These are phyloP conservation scores for Wiebesia pumilae DNA, from an alignment of 1,140 invertebrate genomes.

Conservation along the genomic window DNA sequence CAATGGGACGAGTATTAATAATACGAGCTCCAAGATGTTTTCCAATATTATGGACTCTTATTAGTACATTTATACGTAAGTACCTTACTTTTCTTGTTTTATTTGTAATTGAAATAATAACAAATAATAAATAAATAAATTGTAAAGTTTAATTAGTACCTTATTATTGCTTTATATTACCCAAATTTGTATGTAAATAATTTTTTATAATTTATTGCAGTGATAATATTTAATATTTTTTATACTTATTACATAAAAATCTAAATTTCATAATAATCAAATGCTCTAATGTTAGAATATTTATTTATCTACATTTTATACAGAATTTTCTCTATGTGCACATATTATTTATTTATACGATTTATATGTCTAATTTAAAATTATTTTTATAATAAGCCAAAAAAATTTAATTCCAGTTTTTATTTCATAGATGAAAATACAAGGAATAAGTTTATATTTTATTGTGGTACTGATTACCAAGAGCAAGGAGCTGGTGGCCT, in stretches of 20 bases:
- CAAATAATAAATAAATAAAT: not conserved
- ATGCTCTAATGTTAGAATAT: too few relatives aligned
- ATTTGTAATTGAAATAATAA: not conserved
- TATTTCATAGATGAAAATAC: slow-evolving; percentile 90
- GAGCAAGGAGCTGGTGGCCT: slow-evolving; percentile 83
- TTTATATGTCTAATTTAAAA: not conserved
- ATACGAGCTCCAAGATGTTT: slow-evolving; percentile 93
- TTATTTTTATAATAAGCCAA: not conserved
- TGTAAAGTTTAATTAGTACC: too few relatives aligned
- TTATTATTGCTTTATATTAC: too few relatives aligned
- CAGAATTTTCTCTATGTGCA: too few relatives aligned
- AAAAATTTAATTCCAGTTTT: not conserved
- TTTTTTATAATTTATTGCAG: too few relatives aligned
- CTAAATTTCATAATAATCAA: too few relatives aligned
- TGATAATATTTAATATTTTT: too few relatives aligned
- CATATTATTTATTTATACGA: too few relatives aligned
- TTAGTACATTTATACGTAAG: slow-evolving; percentile 94
- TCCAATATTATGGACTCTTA: slow-evolving; percentile 97
- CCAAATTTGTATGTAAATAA: too few relatives aligned
- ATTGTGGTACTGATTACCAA: slow-evolving; percentile 91
- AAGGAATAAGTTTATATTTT: slow-evolving; percentile 94
- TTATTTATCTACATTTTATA: too few relatives aligned
- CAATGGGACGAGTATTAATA: slow-evolving; percentile 92
- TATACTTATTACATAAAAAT: too few relatives aligned
- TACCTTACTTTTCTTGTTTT: slow-evolving; percentile 30